Evolutionary conservation across 1,140 invertebrate species (phyloP).

Genomic region (Drosophila kikkawai): DNA sequence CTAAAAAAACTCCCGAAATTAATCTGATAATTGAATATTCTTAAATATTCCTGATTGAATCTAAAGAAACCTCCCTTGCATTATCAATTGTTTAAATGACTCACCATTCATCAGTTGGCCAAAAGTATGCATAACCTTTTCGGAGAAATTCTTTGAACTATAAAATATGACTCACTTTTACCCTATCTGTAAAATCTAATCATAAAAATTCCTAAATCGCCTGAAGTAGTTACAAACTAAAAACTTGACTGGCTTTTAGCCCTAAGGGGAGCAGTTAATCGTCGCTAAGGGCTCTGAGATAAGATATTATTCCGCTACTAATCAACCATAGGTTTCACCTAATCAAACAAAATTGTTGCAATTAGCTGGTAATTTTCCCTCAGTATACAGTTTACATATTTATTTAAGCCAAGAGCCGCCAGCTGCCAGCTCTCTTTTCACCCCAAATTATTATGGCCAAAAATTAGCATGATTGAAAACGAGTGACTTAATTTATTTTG

Average conservation of each 20-base stretch:
- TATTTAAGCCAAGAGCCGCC: not conserved
- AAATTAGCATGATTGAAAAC: constrained; percentile 45
- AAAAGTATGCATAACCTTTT: not conserved
- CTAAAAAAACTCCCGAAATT: not conserved
- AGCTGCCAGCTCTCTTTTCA: constrained; percentile 17
- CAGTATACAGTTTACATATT: constrained; percentile 1
- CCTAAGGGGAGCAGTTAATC: not conserved
- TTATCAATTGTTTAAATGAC: not conserved
- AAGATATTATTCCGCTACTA: constrained; percentile 38
- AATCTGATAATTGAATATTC: not conserved
- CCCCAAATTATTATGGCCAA: constrained; percentile 2
- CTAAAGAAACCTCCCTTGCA: not conserved
- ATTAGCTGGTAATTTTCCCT: constrained; percentile 21
- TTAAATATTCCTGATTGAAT: not conserved
- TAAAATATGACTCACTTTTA: not conserved
- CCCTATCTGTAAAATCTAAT: constrained; percentile 6
- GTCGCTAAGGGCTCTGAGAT: constrained; percentile 16
- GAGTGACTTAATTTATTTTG: constrained; percentile 29
- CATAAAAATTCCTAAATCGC: not conserved
- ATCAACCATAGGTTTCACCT: constrained; percentile 22
- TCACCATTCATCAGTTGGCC: not conserved
- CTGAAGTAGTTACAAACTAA: constrained; percentile 10
- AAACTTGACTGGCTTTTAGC: not conserved
- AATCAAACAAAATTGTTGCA: constrained; percentile 47
- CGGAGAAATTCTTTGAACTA: not conserved